Percentiles rank a stretch among this genome's conserved stretches.
Evolutionary conservation across 2,888 invertebrate species (phyloP).

Genomic region (Pelosia muscerda): DNA sequence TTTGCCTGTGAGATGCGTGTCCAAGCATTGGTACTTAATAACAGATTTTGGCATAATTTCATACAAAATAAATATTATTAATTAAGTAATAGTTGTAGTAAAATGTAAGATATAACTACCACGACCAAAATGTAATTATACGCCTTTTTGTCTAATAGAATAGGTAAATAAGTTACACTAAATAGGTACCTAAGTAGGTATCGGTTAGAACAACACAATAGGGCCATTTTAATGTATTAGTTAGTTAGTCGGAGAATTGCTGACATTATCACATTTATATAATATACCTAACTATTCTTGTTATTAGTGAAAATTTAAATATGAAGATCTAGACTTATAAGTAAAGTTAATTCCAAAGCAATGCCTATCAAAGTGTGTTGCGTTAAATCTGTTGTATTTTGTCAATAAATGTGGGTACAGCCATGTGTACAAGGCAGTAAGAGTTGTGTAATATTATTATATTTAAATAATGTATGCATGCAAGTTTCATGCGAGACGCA

Average conservation of each 20-base stretch:
- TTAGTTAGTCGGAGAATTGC: neutral
- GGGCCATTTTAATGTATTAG: neutral
- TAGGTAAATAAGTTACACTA: neutral
- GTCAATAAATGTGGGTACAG: slow-evolving; percentile 25
- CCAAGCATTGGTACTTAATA: slow-evolving; percentile 49
- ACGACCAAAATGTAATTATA: slow-evolving; percentile 28
- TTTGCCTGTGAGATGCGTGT: slow-evolving; percentile 35
- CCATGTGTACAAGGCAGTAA: slow-evolving; percentile 15
- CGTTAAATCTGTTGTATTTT: slow-evolving; percentile 40
- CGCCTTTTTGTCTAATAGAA: neutral
- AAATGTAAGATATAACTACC: slow-evolving; percentile 21
- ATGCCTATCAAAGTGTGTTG: slow-evolving; percentile 13
- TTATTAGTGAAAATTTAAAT: too few species aligned
- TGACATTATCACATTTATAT: neutral
- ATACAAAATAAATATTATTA: slow-evolving; percentile 11
- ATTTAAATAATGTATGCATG: slow-evolving; percentile 23
- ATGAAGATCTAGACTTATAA: neutral
- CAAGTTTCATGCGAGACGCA: slow-evolving; percentile 39
- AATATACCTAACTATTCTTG: neutral
- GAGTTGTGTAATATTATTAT: slow-evolving; percentile 18
- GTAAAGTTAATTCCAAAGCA: neutral
- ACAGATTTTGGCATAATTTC: slow-evolving; percentile 28
- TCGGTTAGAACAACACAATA: neutral
- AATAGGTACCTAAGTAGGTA: neutral
- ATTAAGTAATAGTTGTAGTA: slow-evolving; percentile 11